These are phyloP conservation scores for Mamestra brassicae DNA, from an alignment of 2,888 invertebrate species.

Conservation along the genomic window DNA sequence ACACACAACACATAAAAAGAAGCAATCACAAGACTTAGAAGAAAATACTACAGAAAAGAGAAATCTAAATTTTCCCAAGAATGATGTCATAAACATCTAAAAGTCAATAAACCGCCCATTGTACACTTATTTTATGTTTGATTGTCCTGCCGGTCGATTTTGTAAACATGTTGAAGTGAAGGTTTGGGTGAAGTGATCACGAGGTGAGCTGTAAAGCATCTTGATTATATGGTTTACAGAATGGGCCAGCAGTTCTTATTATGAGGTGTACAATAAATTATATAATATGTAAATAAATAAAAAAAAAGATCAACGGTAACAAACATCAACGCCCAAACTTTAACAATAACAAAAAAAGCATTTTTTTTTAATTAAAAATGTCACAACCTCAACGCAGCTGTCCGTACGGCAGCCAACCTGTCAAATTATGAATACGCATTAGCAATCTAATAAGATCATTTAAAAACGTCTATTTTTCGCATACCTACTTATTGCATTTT, in stretches of 20 bases:
- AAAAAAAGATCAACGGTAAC: too few species aligned
- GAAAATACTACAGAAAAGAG: not conserved
- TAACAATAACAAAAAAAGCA: not conserved
- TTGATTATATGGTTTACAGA: too few species aligned
- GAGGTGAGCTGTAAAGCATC: too few species aligned
- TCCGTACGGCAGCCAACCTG: constrained; percentile 43
- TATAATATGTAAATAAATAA: too few species aligned
- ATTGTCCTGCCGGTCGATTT: too few species aligned
- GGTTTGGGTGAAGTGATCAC: too few species aligned
- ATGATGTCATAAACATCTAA: not conserved
- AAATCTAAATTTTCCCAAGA: not conserved
- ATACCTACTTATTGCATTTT: too few species aligned
- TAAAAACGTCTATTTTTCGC: too few species aligned
- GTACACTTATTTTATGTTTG: too few species aligned
- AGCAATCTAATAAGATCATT: not conserved
- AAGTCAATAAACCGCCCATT: not conserved
- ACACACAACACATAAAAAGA: not conserved
- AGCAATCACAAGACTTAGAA: not conserved
- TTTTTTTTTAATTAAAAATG: not conserved
- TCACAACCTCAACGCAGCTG: constrained; percentile 21
- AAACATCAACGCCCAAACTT: not conserved
- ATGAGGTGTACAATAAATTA: too few species aligned
- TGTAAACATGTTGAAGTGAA: too few species aligned
- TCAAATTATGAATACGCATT: constrained; percentile 9
- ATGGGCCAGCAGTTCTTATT: too few species aligned